These are phyloP conservation scores for Intellagama lesueurii DNA, from an alignment of 2,797 vertebrate species.

Conservation along the genomic window DNA sequence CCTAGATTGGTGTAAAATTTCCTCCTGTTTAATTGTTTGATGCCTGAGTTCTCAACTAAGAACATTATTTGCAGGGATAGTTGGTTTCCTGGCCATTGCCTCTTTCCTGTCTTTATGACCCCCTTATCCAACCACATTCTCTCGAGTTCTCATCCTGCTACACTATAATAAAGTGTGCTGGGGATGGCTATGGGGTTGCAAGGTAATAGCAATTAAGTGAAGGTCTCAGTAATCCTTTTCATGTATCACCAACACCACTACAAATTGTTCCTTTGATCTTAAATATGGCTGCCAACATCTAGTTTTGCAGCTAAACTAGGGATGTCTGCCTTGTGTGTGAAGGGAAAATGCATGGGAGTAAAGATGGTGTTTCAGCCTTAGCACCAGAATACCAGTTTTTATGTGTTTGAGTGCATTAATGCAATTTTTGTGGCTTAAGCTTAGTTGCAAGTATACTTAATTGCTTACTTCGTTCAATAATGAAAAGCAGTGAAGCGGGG, in stretches of 20 bases:
- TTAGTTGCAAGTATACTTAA: slow-evolving; percentile 71
- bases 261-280: background rate
- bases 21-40: too few species aligned
- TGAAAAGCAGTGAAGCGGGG: slow-evolving; percentile 75
- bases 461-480: slow-evolving; percentile 75
- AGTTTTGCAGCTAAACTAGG: background rate
- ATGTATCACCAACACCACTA: background rate
- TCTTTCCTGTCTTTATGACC: background rate
- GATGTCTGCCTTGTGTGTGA: background rate
- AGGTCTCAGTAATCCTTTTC: background rate
- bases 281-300: too few species aligned
- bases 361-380: slow-evolving; percentile 51
- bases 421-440: slow-evolving; percentile 71
- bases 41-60: background rate
- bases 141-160: background rate
- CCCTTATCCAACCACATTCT: background rate
- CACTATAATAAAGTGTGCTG: too few species aligned
- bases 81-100: background rate
- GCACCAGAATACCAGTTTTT: slow-evolving; percentile 59
- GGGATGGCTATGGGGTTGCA: background rate
- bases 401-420: slow-evolving; percentile 63
- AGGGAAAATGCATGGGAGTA: background rate
- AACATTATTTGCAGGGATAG: background rate
- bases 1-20: too few species aligned
- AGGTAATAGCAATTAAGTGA: background rate